Conservation (phyloP, 2,113 vertebrate species). For the Casuarius casuarius region DNA sequence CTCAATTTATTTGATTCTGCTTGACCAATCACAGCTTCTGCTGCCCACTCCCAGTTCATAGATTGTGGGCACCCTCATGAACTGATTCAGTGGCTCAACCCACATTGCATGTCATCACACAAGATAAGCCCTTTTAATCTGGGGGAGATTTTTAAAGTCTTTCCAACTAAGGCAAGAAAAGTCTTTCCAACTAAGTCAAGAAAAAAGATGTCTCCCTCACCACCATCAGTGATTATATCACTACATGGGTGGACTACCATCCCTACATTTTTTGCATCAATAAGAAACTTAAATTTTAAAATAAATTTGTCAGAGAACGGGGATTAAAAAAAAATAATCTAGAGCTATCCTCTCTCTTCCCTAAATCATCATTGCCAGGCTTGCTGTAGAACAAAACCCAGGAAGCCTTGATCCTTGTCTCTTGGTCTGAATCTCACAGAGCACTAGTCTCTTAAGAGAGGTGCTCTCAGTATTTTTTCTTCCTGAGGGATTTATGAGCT, state of each 20-base stretch:
- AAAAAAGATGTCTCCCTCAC: neutral
- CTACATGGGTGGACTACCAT: neutral
- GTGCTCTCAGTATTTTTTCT: neutral
- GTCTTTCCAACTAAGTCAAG: neutral
- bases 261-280: neutral
- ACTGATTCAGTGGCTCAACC: neutral
- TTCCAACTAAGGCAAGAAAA: neutral
- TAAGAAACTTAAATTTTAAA: neutral
- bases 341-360: neutral
- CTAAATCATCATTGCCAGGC: neutral
- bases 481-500: neutral
- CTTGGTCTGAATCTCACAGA: neutral
- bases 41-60: neutral
- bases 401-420: neutral
- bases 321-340: neutral
- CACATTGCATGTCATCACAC: neutral
- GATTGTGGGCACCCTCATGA: neutral
- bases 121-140: neutral
- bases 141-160: neutral
- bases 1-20: neutral
- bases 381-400: neutral
- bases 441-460: neutral
- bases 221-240: neutral
- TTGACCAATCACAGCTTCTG: neutral
- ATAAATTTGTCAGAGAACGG: neutral